Conservation (phyloP, 2,797 vertebrate genomes). For the Chaetodon trifasciatus region DNA sequence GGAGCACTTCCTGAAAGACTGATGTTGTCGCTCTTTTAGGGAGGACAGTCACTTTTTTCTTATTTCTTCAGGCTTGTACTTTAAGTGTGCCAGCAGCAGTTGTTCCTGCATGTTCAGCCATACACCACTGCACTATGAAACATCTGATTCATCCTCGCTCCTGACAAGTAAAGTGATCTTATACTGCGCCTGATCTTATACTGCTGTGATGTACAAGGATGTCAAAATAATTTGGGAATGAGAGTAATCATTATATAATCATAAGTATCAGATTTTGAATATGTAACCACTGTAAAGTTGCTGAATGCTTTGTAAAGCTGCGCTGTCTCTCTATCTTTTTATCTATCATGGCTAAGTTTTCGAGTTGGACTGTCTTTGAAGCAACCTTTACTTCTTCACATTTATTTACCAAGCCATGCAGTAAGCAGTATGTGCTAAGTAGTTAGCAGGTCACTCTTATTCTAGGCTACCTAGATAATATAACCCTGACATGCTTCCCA, state of each 20-base stretch:
- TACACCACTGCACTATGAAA: neutral
- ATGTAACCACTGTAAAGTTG: neutral
- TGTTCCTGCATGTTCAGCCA: neutral
- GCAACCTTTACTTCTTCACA: conserved; percentile 25
- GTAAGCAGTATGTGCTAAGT: conserved; percentile 8
- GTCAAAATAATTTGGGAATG: neutral
- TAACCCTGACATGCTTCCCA: conserved; percentile 82
- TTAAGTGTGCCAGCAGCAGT: neutral
- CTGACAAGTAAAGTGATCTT: neutral
- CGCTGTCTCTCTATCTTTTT: no score
- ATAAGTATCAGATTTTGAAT: neutral
- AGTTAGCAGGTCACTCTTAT: conserved; percentile 58
- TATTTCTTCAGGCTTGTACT: neutral
- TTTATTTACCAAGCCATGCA: conserved; percentile 31
- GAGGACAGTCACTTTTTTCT: neutral
- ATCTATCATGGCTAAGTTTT: neutral
- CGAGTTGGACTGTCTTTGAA: conserved; percentile 26
- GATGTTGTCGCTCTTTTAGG: neutral
- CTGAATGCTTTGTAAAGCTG: neutral
- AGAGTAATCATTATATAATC: neutral
- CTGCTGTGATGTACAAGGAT: neutral
- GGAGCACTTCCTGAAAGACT: neutral
- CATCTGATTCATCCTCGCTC: neutral
- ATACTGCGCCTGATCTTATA: neutral
- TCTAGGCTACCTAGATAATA: conserved; percentile 79